Conservation (phyloP, 2,797 vertebrate genomes). For the Monodelphis domestica region DNA sequence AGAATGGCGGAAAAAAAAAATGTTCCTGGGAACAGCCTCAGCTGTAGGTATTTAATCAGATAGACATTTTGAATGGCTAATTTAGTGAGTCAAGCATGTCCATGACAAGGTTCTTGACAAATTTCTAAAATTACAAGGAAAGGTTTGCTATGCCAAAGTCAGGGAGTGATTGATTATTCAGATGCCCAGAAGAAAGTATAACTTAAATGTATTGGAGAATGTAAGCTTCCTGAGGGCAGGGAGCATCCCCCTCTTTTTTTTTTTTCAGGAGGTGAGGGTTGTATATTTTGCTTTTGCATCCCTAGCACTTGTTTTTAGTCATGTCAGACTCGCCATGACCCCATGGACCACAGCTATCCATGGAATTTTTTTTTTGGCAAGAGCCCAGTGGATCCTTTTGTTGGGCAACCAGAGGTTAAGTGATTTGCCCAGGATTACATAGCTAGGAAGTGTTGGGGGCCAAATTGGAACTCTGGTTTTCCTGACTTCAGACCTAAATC, state of each 20-base stretch:
- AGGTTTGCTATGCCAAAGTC: background rate
- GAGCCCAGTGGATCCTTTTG: too few relatives aligned
- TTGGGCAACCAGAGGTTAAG: too few relatives aligned
- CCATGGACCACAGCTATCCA: too few relatives aligned
- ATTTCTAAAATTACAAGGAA: conserved; percentile 14
- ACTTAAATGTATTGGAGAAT: background rate
- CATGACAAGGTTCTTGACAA: background rate
- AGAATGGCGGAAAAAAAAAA: background rate
- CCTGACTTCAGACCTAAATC: too few relatives aligned
- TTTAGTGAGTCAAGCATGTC: conserved; percentile 1
- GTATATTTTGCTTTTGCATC: conserved; percentile 29
- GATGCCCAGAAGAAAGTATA: background rate
- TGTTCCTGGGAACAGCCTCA: conserved; percentile 43
- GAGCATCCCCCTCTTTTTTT: background rate
- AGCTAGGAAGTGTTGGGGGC: too few relatives aligned
- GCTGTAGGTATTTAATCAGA: conserved; percentile 29
- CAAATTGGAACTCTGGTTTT: too few relatives aligned
- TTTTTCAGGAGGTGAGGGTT: conserved; percentile 19
- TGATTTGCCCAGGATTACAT: too few relatives aligned
- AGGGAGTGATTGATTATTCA: background rate
- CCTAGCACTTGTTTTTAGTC: background rate
- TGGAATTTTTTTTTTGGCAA: too few relatives aligned
- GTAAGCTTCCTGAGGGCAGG: background rate
- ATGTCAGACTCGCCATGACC: too few relatives aligned
- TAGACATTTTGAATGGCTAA: conserved; percentile 49